Conservation (phyloP, 2,797 vertebrate species). For the Melopsittacus undulatus region DNA sequence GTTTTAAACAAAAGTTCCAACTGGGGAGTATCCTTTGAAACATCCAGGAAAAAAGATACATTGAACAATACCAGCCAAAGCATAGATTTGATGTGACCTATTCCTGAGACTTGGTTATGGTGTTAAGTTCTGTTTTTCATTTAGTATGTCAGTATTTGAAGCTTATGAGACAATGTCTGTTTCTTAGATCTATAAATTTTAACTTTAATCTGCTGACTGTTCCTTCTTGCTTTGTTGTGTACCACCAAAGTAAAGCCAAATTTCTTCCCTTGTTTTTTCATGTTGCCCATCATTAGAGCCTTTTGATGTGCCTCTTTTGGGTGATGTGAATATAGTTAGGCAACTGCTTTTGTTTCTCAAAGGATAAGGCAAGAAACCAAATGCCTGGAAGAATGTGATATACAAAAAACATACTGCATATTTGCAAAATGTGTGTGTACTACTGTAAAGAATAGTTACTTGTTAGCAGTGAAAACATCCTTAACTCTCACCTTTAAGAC, state of each 20-base stretch:
- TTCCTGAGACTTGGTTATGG: not conserved
- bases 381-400: not conserved
- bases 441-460: not conserved
- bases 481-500: slow-evolving; percentile 82
- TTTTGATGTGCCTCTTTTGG: not conserved
- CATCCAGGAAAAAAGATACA: not conserved
- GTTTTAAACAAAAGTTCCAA: slow-evolving; percentile 93
- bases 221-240: not conserved
- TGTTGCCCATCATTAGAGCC: not conserved
- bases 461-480: slow-evolving; percentile 28
- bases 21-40: slow-evolving; percentile 97
- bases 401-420: not conserved
- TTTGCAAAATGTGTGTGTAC: not conserved
- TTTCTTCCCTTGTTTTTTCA: not conserved
- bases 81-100: not conserved
- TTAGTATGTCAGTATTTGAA: not conserved
- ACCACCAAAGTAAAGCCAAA: not conserved
- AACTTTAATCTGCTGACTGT: not conserved
- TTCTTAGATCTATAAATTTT: not conserved
- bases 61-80: not conserved
- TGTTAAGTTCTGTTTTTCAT: not conserved
- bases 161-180: not conserved
- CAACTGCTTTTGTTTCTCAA: not conserved
- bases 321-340: not conserved
- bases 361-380: not conserved